Base-by-base conservation (phyloP, 1,140 invertebrate genomes). In the Drosophila subobscura region DNA sequence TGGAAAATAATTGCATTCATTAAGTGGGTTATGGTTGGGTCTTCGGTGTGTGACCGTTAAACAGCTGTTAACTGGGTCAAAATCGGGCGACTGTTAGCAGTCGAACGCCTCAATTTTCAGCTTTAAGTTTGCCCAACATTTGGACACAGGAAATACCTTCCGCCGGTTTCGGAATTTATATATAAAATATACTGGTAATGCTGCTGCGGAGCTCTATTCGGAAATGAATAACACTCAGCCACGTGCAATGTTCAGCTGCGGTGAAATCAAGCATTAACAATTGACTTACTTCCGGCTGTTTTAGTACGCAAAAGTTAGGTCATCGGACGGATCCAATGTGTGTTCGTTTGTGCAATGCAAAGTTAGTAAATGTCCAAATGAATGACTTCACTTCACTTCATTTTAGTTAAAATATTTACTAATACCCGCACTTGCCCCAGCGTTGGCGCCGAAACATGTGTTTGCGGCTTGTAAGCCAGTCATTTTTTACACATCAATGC, bases 281-380 rank as follows among this genome's bases (percentile, higher is more conserved):
- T 86, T 83, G 33, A 83, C 78, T 86, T 86, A 86, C 52, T 86
- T 86, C 78, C 83, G 78, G 83, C 76, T 88, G 88, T 86, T 86
- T 86, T 83, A 88, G 81, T 86, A 79, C 84, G 83, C 83, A 86
- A 88, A 88, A 88, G 75, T 75, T 70, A 78, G 78, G 83, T 74
- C 77, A 81, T 60, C 22, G 49, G 50, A 66, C 54, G 58, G 79
- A 77, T 60, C 60, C 72, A 54, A 58, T 86, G 81, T 49, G 77
- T 81, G 88, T 73, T 88, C 81, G 74, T 45, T 86, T 88, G 81
- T 86, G 72, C 88, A 81, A 86, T 86, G 83, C 70, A 72, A 78
- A 86, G 77, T 86, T 86, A 80, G 77, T 86, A 75, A 86, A 86
- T 86, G 83, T 86, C 65, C 81, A 88, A 86, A 78, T 81, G 81